These are phyloP conservation scores for Notolepis coatsorum DNA, from an alignment of 2,797 vertebrate genomes.

Conservation along the genomic window DNA sequence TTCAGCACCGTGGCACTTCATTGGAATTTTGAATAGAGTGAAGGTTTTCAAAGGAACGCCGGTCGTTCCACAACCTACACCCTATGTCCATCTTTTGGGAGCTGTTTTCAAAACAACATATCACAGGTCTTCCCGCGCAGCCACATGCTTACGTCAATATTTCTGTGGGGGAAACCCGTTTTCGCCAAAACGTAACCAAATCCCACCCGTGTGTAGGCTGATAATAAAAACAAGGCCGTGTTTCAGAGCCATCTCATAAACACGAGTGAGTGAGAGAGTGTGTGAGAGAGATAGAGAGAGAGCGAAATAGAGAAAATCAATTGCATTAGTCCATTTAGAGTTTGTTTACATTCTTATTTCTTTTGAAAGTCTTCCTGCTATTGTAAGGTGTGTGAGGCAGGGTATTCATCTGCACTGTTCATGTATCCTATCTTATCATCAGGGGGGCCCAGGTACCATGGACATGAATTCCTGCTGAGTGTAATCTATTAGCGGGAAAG, in stretches of 20 bases:
- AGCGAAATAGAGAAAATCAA: no score
- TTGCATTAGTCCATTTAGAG: no score
- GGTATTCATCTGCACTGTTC: neutral
- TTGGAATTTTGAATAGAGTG: neutral
- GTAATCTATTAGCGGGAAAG: neutral
- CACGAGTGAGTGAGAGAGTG: no score
- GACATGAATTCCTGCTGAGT: neutral
- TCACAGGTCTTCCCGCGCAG: neutral
- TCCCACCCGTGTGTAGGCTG: neutral
- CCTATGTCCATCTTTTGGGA: neutral
- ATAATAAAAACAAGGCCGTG: neutral
- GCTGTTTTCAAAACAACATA: neutral
- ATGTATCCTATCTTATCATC: neutral
- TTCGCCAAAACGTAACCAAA: neutral
- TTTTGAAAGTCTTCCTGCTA: no score
- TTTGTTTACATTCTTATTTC: no score
- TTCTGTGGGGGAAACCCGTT: neutral
- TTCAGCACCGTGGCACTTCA: neutral
- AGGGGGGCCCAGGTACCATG: neutral
- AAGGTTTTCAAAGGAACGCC: neutral
- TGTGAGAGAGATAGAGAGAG: no score
- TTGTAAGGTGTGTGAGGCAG: no score
- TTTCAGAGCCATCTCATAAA: slow-evolving; percentile 21
- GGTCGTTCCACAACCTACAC: neutral
- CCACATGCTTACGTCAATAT: neutral